Evolutionary conservation across 2,888 invertebrate genomes (phyloP).

Genomic region (Steinernema carpocapsae): DNA sequence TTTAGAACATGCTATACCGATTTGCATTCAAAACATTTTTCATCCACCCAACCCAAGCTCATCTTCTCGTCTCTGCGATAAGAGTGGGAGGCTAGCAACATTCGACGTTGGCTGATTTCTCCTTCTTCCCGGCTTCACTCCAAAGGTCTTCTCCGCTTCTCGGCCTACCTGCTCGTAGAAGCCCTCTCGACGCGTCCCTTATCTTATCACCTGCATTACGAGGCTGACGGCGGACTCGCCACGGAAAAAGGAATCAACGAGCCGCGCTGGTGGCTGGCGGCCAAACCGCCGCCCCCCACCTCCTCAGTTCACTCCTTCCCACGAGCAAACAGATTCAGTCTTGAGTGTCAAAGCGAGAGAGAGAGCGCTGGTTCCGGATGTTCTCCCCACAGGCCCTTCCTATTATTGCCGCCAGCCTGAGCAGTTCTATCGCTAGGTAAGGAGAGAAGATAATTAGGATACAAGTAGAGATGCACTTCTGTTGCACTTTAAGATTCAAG

Average conservation of each 20-base stretch:
- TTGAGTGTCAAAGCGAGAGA: conserved; percentile 2
- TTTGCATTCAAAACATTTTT: too few species aligned
- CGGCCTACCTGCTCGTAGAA: conserved; percentile 12
- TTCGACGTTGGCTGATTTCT: not conserved
- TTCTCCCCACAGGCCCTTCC: not conserved
- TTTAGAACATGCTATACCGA: too few species aligned
- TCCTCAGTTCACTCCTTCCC: conserved; percentile 33
- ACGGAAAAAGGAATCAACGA: not conserved
- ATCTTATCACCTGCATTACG: conserved; percentile 33
- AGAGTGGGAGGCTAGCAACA: conserved; percentile 5
- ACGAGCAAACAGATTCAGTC: conserved; percentile 16
- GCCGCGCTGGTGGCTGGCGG: conserved; percentile 26
- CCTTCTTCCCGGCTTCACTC: not conserved
- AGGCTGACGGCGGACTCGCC: not conserved
- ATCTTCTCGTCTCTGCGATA: not conserved
- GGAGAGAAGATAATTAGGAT: not conserved
- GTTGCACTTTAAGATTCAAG: too few species aligned
- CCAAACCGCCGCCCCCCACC: conserved; percentile 30
- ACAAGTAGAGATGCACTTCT: not conserved
- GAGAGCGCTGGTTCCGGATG: not conserved
- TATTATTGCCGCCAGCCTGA: not conserved
- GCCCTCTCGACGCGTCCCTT: not conserved
- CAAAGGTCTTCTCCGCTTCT: not conserved
- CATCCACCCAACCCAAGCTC: too few species aligned
- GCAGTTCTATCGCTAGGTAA: not conserved